phyloP scores from a whole-genome alignment of 2,113 vertebrate species.

The Catharus bicknelli region DNA sequence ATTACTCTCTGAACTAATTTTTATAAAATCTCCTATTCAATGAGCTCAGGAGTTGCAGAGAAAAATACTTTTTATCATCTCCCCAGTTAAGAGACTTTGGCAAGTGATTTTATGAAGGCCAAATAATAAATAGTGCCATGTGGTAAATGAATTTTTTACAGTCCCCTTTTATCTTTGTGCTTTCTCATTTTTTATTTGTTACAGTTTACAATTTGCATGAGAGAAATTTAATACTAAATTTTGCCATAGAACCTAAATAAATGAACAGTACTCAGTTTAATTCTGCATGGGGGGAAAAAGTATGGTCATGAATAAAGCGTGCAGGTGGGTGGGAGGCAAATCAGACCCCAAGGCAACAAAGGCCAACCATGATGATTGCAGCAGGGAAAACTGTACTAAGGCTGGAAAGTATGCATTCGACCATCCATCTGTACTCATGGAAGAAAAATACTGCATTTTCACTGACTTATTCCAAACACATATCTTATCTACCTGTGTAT shows the following conservation, averaged over 20 bases:
- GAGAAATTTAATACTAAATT: not conserved
- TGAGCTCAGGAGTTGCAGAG: not conserved
- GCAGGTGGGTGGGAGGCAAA: not conserved
- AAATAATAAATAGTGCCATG: not conserved
- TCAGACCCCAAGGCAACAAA: not conserved
- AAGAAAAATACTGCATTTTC: not conserved
- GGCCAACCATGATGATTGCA: not conserved
- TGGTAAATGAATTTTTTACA: not conserved
- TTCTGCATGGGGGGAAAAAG: not conserved
- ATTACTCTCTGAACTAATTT: not conserved
- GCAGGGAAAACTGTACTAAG: not conserved
- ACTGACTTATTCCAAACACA: not conserved
- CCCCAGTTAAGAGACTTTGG: fast-evolving
- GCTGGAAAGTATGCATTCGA: not conserved
- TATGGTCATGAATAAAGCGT: not conserved
- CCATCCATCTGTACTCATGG: fast-evolving
- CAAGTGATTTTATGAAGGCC: not conserved
- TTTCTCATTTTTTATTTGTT: not conserved
- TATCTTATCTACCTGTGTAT: not conserved
- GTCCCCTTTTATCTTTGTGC: not conserved
- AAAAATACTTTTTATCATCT: not conserved
- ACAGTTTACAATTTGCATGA: not conserved
- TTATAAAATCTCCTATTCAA: not conserved
- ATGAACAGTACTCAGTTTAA: not conserved
- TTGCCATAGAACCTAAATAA: not conserved